Evolutionary conservation across 2,113 vertebrate genomes (phyloP), one percentile per base, ranked within the genome.

Genomic region (Arothron firmamentum): DNA sequence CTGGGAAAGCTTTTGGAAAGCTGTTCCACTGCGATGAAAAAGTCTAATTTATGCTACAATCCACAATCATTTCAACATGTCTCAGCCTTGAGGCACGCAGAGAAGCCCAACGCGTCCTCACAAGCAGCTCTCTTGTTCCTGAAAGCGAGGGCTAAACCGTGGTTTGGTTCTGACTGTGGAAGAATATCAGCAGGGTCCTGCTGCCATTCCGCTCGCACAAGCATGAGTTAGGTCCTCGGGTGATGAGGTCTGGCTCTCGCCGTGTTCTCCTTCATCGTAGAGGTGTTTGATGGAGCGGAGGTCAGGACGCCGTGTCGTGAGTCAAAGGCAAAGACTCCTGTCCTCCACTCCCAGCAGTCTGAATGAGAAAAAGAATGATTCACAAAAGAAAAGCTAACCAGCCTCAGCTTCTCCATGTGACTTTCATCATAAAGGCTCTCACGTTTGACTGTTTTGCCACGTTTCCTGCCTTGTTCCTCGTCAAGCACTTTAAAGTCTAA

Each of bases 401-500:
- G 34, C 9, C 34, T 12, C 34, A 38, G 34, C 8, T 38, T 38
- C 34, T 38, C 28, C 5, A 6, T 31, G 28, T 9, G 28, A 31
- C 6, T 31, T 31, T 7, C 28, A 31, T 9, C 6, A 9, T 31
- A 31, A 31, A 18, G 21, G 15, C 31, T 51, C 10, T 13, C 16
- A 17, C 20, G 3, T 53, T 55, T 42, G 47, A 56, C 45, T 19
- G 21, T 6, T 17, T 23, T 43, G 5, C 41, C 41, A 13, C 25
- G 6, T 18, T 49, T 5, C 46, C 20, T 21, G 12, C 4, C 6
- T 43, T 51, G 38, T 66, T 67, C 57, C 56, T 10, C 43, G 17
- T 20, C 43, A 46, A 31, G 18, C 55, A 25, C 20, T 25, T 34
- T 42, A 38, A 60, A 5, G 59, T 77, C 71, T 51, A 72, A 72